These are phyloP conservation scores for Aegithalos caudatus DNA, from an alignment of 2,113 vertebrate genomes.

Conservation along the genomic window DNA sequence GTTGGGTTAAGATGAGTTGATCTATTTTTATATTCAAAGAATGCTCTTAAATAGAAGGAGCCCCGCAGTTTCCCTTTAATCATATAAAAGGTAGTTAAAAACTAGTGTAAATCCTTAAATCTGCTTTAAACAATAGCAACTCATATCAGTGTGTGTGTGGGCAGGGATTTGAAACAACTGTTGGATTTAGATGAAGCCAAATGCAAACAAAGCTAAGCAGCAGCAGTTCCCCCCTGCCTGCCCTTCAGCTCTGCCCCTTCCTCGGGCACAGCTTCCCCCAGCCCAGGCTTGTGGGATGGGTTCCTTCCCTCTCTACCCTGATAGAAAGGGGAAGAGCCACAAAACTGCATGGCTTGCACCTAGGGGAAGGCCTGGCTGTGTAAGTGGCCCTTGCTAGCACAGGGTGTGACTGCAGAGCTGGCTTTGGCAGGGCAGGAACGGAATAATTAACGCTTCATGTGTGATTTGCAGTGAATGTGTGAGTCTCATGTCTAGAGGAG, in stretches of 20 bases:
- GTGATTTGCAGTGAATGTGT: background rate
- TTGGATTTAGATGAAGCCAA: slow-evolving; percentile 20
- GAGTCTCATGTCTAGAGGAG: background rate
- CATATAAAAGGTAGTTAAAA: slow-evolving; percentile 48
- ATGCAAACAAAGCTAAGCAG: background rate
- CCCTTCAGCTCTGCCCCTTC: background rate
- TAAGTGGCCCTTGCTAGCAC: background rate
- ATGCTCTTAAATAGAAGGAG: background rate
- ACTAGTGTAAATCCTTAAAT: slow-evolving; percentile 49
- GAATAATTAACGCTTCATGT: background rate
- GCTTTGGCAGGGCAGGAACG: background rate
- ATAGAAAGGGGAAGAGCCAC: background rate
- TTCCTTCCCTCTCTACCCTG: background rate
- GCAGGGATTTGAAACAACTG: slow-evolving; percentile 50
- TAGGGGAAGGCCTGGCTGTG: background rate
- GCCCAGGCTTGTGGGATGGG: background rate
- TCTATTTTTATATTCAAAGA: slow-evolving; percentile 41
- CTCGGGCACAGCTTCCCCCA: background rate
- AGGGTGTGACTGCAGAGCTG: background rate
- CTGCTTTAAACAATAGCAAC: slow-evolving; percentile 56
- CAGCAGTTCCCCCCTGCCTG: background rate
- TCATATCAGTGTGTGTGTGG: slow-evolving; percentile 17
- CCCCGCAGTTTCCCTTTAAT: slow-evolving; percentile 3
- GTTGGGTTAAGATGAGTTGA: slow-evolving; percentile 12
- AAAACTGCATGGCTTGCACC: background rate